These are phyloP conservation scores for Elephas maximus DNA, from an alignment of 2,113 vertebrate species.

Conservation along the genomic window DNA sequence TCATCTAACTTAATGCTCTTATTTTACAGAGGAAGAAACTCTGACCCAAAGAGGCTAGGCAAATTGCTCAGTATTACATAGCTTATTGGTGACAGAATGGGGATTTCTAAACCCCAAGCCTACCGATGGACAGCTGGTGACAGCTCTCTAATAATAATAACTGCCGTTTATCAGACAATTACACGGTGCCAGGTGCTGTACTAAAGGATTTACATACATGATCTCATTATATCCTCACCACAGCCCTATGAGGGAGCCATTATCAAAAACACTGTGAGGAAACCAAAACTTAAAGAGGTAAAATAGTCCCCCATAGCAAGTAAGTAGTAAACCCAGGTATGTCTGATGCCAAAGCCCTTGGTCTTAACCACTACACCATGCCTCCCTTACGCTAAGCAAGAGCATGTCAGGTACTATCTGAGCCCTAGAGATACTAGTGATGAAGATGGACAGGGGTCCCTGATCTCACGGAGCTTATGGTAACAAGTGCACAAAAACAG, in stretches of 20 bases:
- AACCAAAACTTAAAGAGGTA: not conserved
- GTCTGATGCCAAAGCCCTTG: not conserved
- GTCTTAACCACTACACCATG: constrained; percentile 19
- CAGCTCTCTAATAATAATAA: constrained; percentile 40
- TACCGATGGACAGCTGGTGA: not conserved
- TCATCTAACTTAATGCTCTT: constrained; percentile 36
- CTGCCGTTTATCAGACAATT: not conserved
- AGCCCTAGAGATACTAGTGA: not conserved
- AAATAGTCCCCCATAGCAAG: not conserved
- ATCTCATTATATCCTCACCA: constrained; percentile 51
- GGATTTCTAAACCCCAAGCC: constrained; percentile 8
- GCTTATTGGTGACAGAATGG: constrained; percentile 1
- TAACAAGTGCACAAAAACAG: constrained; percentile 40
- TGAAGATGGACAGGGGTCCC: not conserved
- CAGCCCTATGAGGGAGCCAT: not conserved
- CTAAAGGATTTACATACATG: constrained; percentile 3
- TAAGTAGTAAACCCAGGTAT: not conserved
- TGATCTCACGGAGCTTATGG: not conserved
- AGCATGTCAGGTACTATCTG: constrained; percentile 15
- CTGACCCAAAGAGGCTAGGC: not conserved
- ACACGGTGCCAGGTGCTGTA: not conserved
- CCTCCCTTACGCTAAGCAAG: constrained; percentile 29
- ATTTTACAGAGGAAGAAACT: constrained; percentile 21
- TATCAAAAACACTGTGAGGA: constrained; percentile 53
- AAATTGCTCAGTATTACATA: not conserved